Percentiles rank a stretch among this genome's conserved stretches.
Evolutionary conservation across 2,888 invertebrate genomes (phyloP).

Genomic region (Coleophora deauratella): DNA sequence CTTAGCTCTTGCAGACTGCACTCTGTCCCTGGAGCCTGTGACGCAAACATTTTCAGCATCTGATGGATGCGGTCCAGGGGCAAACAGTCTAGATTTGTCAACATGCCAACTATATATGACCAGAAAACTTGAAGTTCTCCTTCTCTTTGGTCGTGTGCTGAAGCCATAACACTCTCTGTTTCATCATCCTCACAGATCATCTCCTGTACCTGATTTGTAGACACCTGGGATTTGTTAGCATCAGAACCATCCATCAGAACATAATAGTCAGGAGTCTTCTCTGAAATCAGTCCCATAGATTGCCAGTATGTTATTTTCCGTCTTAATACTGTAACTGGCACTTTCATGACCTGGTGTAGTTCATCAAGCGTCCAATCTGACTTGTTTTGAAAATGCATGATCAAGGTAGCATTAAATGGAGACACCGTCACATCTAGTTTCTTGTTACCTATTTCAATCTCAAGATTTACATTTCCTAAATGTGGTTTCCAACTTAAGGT

Average conservation of each 20-base stretch:
- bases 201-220: conserved; percentile 71
- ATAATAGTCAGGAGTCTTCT: conserved; percentile 83
- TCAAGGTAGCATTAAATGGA: conserved; percentile 94
- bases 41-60: conserved; percentile 97
- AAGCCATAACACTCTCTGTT: conserved; percentile 94
- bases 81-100: conserved; percentile 93
- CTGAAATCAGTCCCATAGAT: conserved; percentile 89
- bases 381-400: conserved; percentile 93
- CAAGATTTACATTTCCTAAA: conserved; percentile 91
- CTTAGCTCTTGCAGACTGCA: conserved; percentile 91
- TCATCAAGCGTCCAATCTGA: conserved; percentile 91
- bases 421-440: conserved; percentile 88
- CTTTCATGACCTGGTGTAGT: conserved; percentile 87
- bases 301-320: conserved; percentile 96
- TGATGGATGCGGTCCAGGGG: conserved; percentile 95
- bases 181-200: conserved; percentile 92
- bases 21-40: conserved; percentile 92
- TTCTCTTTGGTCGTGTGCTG: conserved; percentile 94
- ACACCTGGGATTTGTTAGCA: conserved; percentile 68
- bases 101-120: conserved; percentile 98
- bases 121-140: conserved; percentile 96
- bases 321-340: conserved; percentile 88
- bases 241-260: conserved; percentile 79
- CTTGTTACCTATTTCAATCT: conserved; percentile 89
- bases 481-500: conserved; percentile 96